phyloP scores from a whole-genome alignment of 2,113 vertebrate species.

The Pangasianodon gigas region DNA sequence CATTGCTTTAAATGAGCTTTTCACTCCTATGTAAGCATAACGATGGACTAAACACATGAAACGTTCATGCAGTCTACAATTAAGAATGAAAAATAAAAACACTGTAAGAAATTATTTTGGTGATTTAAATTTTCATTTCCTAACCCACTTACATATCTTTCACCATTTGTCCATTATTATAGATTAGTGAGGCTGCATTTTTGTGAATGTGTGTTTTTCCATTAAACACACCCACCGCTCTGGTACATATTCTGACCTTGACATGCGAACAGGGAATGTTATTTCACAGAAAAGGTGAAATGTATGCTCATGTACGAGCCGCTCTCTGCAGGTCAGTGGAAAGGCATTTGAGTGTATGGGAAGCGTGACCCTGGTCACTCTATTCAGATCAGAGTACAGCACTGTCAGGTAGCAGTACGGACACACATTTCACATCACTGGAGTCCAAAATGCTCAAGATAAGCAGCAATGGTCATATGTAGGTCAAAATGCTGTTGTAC shows the following conservation, averaged over 20 bases:
- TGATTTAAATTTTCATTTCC: slow-evolving; percentile 28
- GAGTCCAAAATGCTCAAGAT: slow-evolving; percentile 9
- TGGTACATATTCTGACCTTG: slow-evolving; percentile 35
- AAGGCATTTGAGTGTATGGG: slow-evolving; percentile 26
- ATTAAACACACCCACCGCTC: slow-evolving; percentile 6
- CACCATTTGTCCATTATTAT: slow-evolving; percentile 6
- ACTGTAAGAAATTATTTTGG: slow-evolving; percentile 44
- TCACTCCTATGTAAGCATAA: slow-evolving; percentile 11
- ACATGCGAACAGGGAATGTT: slow-evolving; percentile 32
- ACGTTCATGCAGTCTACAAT: slow-evolving; percentile 19
- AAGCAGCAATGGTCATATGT: not conserved
- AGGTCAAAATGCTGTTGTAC: not conserved
- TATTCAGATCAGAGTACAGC: slow-evolving; percentile 42
- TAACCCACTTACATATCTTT: slow-evolving; percentile 17
- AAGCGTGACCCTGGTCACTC: slow-evolving; percentile 31
- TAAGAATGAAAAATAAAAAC: slow-evolving; percentile 46
- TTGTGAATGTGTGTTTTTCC: not conserved
- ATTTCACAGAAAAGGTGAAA: not conserved
- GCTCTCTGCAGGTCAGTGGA: not conserved
- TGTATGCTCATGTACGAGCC: not conserved
- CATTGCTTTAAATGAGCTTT: slow-evolving; percentile 32
- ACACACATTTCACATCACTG: slow-evolving; percentile 42
- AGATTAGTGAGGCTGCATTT: slow-evolving; percentile 5
- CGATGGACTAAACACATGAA: not conserved
- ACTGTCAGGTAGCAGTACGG: slow-evolving; percentile 35